Evolutionary conservation across 2,888 invertebrate genomes (phyloP).

Genomic region (Rhagophthalmus giganteus): DNA sequence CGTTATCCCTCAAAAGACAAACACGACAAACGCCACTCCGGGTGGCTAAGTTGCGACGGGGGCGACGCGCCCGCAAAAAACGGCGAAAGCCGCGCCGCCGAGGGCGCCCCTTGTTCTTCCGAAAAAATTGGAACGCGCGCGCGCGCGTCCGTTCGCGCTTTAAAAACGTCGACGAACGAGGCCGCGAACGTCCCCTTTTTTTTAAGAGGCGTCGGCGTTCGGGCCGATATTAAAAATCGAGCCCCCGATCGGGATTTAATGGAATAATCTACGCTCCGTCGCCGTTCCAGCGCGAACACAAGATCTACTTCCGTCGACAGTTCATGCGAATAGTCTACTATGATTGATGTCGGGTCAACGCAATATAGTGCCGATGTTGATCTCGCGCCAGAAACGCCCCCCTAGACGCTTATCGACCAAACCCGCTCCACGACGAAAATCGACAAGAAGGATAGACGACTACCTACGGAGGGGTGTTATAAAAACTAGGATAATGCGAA

Average conservation of each 20-base stretch:
- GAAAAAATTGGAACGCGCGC: no score
- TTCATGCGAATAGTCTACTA: constrained; percentile 27
- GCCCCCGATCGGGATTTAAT: constrained; percentile 19
- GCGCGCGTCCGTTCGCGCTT: no score
- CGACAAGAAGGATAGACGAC: constrained; percentile 19
- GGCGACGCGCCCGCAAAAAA: no score
- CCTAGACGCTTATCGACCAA: constrained; percentile 22
- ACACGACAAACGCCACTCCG: constrained; percentile 10
- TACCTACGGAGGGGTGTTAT: constrained; percentile 8
- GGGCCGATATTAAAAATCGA: constrained; percentile 22
- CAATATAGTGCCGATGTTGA: constrained; percentile 28
- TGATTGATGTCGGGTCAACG: constrained; percentile 32
- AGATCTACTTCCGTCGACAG: constrained; percentile 24
- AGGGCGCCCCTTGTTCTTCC: no score
- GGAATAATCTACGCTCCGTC: constrained; percentile 22
- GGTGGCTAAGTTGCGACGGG: no score
- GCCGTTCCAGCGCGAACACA: constrained; percentile 22
- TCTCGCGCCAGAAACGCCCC: constrained; percentile 24
- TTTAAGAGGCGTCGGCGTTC: no score
- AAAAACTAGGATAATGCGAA: constrained; percentile 16
- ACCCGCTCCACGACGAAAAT: constrained; percentile 13
- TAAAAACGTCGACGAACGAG: no score
- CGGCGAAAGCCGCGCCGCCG: no score
- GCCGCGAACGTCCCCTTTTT: no score
- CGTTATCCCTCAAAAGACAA: constrained; percentile 9